Conservation (phyloP, 1,140 invertebrate genomes). For the Oryctes rhinoceros region DNA sequence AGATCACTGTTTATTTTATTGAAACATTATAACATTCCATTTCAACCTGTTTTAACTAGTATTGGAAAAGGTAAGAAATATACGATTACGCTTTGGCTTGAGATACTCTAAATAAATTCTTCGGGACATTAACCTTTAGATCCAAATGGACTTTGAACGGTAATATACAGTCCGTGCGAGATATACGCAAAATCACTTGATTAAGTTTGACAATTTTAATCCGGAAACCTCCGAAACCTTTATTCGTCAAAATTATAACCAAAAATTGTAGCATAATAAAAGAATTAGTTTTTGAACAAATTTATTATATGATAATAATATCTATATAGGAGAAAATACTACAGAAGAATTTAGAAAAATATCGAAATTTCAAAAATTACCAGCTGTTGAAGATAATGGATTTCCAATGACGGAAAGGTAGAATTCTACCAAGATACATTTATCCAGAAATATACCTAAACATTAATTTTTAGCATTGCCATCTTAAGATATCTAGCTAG, state of each 20-base stretch:
- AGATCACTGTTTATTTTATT: background rate
- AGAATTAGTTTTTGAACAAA: too few species aligned
- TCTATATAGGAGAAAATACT: constrained; percentile 73
- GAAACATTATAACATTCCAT: background rate
- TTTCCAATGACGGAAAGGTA: constrained; percentile 85
- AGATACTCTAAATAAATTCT: too few species aligned
- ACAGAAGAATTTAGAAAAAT: constrained; percentile 73
- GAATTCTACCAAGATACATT: background rate
- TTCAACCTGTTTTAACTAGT: background rate
- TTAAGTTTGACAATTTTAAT: too few species aligned
- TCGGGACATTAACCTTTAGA: too few species aligned
- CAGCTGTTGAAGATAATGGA: constrained; percentile 80
- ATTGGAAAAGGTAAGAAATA: background rate
- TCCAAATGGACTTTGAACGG: too few species aligned
- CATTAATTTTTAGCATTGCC: constrained; percentile 71
- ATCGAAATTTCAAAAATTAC: constrained; percentile 80
- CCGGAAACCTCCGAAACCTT: too few species aligned
- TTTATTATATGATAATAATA: background rate
- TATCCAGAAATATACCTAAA: background rate
- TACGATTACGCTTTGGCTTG: background rate
- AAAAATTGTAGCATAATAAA: too few species aligned
- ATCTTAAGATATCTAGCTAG: constrained; percentile 72
- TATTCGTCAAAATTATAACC: too few species aligned
- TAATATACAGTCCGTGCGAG: too few species aligned
- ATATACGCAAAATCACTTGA: too few species aligned